A percentile compares a stretch with the other conserved stretches of the same genome.
Evolutionary conservation across 2,113 vertebrate genomes (phyloP).

Genomic region (Xerus inauris): DNA sequence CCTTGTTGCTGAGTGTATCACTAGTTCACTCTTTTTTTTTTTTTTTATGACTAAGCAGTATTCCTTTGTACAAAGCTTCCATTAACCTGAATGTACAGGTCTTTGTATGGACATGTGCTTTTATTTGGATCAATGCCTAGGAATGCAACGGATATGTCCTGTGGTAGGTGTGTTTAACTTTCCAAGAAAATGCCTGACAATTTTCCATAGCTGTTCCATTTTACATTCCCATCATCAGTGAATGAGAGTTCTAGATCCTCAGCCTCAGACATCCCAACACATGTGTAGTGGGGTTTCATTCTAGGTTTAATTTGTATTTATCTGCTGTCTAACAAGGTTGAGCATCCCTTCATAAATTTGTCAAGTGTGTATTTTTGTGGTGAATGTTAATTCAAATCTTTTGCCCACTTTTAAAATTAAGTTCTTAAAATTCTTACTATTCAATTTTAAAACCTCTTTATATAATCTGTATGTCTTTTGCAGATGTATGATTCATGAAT

Average conservation of each 20-base stretch:
- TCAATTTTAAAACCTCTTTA: constrained; percentile 3
- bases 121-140: not conserved
- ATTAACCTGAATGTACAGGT: not conserved
- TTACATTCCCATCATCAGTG: not conserved
- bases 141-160: not conserved
- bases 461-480: not conserved
- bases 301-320: not conserved
- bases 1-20: not conserved
- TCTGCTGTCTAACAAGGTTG: not conserved
- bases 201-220: not conserved
- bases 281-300: not conserved
- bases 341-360: not conserved
- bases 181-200: constrained; percentile 9
- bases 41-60: not conserved
- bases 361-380: not conserved
- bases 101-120: not conserved
- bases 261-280: not conserved
- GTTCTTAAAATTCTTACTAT: not conserved
- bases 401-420: not conserved
- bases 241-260: not conserved
- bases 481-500: not conserved
- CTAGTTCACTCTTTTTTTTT: not conserved
- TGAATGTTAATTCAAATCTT: not conserved
- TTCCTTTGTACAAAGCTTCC: not conserved
- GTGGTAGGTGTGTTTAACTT: not conserved